Evolutionary conservation across 2,113 vertebrate genomes (phyloP).

Genomic region (Corydoras maculifer): DNA sequence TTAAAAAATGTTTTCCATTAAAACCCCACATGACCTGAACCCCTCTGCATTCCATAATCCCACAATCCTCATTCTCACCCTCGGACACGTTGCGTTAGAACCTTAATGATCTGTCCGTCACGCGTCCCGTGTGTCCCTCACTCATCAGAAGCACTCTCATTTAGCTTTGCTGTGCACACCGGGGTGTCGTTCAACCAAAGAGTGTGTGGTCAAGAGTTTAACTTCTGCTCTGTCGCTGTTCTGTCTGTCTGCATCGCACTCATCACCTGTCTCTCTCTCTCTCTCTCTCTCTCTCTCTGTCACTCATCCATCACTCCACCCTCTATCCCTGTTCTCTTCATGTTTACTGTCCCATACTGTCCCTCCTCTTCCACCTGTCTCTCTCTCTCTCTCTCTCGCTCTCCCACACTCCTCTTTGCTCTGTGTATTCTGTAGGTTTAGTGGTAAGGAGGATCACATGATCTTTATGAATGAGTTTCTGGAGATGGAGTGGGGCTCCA

Average conservation of each 20-base stretch:
- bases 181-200: neutral
- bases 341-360: neutral
- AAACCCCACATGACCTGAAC: no score
- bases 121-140: conserved; percentile 6
- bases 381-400: conserved; percentile 26
- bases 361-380: neutral
- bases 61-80: no score
- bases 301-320: conserved; percentile 20
- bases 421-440: conserved; percentile 70
- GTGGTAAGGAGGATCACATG: conserved; percentile 94
- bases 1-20: no score
- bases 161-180: conserved; percentile 25
- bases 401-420: conserved; percentile 35
- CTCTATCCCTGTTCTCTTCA: conserved; percentile 17
- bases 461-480: conserved; percentile 98
- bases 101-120: no score
- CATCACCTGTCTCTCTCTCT: conserved; percentile 36
- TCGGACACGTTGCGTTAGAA: no score
- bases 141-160: conserved; percentile 27
- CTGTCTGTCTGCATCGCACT: conserved; percentile 26
- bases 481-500: conserved; percentile 96
- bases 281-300: conserved; percentile 34
- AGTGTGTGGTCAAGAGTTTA: conserved; percentile 34
- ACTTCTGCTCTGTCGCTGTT: conserved; percentile 30
- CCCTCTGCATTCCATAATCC: no score